Evolutionary conservation across 2,113 vertebrate genomes (phyloP).

Genomic region (Clarias gariepinus): DNA sequence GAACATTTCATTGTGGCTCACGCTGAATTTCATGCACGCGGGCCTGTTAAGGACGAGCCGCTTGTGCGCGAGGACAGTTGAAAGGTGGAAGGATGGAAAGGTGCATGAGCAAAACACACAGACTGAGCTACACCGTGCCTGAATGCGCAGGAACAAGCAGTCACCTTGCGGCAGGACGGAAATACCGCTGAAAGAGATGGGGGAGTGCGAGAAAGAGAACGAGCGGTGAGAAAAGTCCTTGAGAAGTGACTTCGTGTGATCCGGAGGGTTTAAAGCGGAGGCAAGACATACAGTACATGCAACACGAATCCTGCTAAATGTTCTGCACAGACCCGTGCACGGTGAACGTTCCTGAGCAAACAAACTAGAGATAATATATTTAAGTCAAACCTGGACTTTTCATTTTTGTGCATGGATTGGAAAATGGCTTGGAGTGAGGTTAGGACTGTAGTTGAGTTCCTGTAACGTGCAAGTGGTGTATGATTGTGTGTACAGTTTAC

Average conservation of each 20-base stretch:
- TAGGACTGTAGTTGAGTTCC: no score
- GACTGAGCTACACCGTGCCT: neutral
- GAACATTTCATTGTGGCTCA: neutral
- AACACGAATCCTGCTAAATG: neutral
- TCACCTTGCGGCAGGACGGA: conserved; percentile 87
- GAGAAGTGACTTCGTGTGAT: neutral
- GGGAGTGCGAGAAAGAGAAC: conserved; percentile 42
- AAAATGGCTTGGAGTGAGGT: no score
- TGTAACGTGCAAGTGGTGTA: no score
- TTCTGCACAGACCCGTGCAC: neutral
- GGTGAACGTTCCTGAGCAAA: neutral
- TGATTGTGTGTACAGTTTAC: no score
- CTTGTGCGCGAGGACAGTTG: neutral
- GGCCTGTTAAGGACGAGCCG: neutral
- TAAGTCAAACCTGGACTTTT: no score
- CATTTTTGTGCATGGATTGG: no score
- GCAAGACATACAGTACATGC: neutral
- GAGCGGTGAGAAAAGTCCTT: conserved; percentile 59
- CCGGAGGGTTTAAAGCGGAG: no score
- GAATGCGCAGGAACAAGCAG: conserved; percentile 52
- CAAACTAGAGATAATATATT: neutral
- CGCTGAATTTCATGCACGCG: neutral
- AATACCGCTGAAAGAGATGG: conserved; percentile 74
- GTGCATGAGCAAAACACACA: neutral
- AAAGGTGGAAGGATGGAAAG: neutral